Evolutionary conservation across 2,888 invertebrate genomes (phyloP).

Genomic region (Heliconius hortense): DNA sequence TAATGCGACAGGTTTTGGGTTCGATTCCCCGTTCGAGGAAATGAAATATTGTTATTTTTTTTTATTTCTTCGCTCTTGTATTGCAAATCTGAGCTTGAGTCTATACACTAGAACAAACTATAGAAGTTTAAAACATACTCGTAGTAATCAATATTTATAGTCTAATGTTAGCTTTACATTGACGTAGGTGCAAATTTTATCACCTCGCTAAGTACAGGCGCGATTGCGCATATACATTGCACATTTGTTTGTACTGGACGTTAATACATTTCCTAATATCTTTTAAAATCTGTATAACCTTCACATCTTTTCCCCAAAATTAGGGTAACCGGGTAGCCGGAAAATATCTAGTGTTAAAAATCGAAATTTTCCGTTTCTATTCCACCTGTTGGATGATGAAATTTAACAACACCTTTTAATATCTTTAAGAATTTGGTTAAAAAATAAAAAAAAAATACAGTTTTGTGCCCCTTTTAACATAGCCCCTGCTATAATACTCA

Average conservation of each 20-base stretch:
- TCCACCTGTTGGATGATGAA: too few relatives aligned
- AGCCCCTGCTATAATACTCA: too few relatives aligned
- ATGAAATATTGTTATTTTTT: not conserved
- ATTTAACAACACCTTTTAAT: too few relatives aligned
- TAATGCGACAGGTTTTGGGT: not conserved
- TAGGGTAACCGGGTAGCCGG: too few relatives aligned
- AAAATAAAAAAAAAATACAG: too few relatives aligned
- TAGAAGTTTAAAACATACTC: not conserved
- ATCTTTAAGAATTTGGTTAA: too few relatives aligned
- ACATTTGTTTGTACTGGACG: not conserved
- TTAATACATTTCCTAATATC: too few relatives aligned
- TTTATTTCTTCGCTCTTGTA: not conserved
- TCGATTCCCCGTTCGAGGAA: not conserved
- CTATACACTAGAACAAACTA: not conserved
- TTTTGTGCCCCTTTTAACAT: too few relatives aligned
- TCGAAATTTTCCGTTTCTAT: too few relatives aligned
- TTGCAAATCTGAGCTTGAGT: too few relatives aligned
- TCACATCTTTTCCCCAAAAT: not conserved
- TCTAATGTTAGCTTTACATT: constrained; percentile 6
- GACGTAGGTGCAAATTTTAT: constrained; percentile 13
- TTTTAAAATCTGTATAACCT: too few relatives aligned
- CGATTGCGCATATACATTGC: not conserved
- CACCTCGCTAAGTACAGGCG: not conserved
- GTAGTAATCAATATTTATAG: constrained; percentile 13
- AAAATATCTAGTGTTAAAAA: not conserved